Base-by-base conservation (phyloP, 1,140 invertebrate genomes). In the Ylistrum balloti region DNA sequence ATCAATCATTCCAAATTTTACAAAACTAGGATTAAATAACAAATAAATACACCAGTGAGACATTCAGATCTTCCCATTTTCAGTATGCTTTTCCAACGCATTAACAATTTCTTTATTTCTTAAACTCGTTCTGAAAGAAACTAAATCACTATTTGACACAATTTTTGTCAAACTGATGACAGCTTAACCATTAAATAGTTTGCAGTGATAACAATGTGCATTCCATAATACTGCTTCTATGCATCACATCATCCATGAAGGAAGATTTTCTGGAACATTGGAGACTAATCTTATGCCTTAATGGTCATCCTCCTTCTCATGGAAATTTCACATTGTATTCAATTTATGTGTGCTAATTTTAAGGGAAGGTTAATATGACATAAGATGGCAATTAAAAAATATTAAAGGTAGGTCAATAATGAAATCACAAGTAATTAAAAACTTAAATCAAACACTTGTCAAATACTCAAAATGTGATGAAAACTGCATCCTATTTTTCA, bases 1-100 rank as follows among this genome's bases (percentile, higher is more conserved):
- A 74, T n/a, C 22, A 74, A 74, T 74, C 56, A n/a, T 74, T 74
- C 56, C 5, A 74, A 74, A 74, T 74, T 74, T 74, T 17, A 74
- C 56, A 74, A 74, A 74, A 28, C 56, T 74, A n/a, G 28, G 56
- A 74, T 74, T 74, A 74, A 74, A 74, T 74, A 74, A 74, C 56
- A 74, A 74, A 28, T 74, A 28, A n/a, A 74, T 74, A 74, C 56
- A n/a, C 22, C 56, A 17, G 56, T 74, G 56, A 74, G 22, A 74
- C 56, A 74, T 74, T 5, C 22, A 74, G n/a, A 28, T 11, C 56
- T 74, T 74, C 56, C 56, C 22, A 74, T 74, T 74, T 48, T 74
- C 56, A 74, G 28, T 74, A 74, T 74, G 56, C 56, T 74, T 1
- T 74, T 74, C 56, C 22, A 74, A 74, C 56, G n/a, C 56, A 74